Conservation (phyloP, 2,888 invertebrate species). For the Anaspis maculata region DNA sequence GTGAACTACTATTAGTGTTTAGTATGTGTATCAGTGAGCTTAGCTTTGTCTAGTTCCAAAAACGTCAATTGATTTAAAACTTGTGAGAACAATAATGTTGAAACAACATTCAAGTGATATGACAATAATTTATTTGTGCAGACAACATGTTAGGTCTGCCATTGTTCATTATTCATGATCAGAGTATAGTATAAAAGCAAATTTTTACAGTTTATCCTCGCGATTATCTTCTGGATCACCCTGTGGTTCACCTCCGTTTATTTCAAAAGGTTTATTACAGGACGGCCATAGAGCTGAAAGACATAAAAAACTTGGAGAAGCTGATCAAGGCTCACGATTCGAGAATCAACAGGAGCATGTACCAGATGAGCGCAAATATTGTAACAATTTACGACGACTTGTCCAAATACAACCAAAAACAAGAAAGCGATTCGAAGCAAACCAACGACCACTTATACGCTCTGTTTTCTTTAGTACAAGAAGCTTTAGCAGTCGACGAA, state of each 20-base stretch:
- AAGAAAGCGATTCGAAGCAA: slow-evolving; percentile 22
- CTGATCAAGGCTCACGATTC: slow-evolving; percentile 42
- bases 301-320: slow-evolving; percentile 49
- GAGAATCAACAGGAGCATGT: slow-evolving; percentile 29
- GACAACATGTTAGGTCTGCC: no score
- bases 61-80: no score
- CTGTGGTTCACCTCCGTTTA: slow-evolving; percentile 4
- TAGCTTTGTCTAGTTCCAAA: no score
- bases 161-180: no score
- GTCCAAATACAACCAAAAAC: slow-evolving; percentile 24
- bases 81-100: no score
- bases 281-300: slow-evolving; percentile 48
- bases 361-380: slow-evolving; percentile 28
- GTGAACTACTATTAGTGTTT: no score
- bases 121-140: no score
- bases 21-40: no score
- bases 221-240: slow-evolving; percentile 1
- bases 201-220: not conserved
- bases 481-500: slow-evolving; percentile 10
- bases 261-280: slow-evolving; percentile 45
- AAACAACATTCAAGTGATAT: no score
- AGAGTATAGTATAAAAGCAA: no score
- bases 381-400: slow-evolving; percentile 31
- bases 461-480: slow-evolving; percentile 20
- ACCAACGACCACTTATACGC: slow-evolving; percentile 20